Conservation (phyloP, 2,113 vertebrate species). For the Plectropomus leopardus region DNA sequence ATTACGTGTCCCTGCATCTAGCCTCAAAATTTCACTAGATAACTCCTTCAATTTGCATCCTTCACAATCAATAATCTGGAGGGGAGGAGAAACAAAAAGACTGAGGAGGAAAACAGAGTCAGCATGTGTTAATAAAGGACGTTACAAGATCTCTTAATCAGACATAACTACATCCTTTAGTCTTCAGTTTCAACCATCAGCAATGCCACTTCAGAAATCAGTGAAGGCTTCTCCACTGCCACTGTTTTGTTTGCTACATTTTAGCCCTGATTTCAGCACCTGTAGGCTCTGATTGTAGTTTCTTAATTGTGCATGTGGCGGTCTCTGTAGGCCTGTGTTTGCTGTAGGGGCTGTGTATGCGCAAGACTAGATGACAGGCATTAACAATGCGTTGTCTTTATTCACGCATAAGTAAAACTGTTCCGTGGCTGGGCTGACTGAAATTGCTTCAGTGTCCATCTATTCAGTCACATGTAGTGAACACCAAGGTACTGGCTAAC, state of each 20-base stretch:
- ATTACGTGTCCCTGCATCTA: slow-evolving; percentile 28
- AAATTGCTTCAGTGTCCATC: slow-evolving; percentile 1
- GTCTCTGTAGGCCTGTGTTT: neutral
- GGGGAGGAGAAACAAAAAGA: slow-evolving; percentile 14
- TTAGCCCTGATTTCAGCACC: neutral
- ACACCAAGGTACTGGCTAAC: slow-evolving; percentile 30
- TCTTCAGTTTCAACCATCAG: slow-evolving; percentile 19
- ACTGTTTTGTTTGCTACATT: neutral
- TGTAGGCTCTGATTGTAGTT: too few species aligned
- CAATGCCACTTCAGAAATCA: slow-evolving; percentile 14
- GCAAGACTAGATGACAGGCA: neutral
- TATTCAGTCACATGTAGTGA: slow-evolving; percentile 16
- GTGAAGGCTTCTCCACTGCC: neutral
- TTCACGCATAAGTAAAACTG: neutral
- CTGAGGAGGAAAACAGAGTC: slow-evolving; percentile 18
- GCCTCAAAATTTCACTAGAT: slow-evolving; percentile 78
- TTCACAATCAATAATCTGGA: slow-evolving; percentile 61
- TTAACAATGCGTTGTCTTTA: neutral
- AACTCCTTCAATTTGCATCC: slow-evolving; percentile 80
- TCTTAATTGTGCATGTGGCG: neutral
- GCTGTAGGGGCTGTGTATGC: neutral
- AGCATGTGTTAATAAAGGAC: slow-evolving; percentile 25
- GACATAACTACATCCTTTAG: neutral
- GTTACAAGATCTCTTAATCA: slow-evolving; percentile 46
- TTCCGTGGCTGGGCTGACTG: neutral